Percentiles rank a stretch among this genome's conserved stretches.
Evolutionary conservation across 1,140 invertebrate species (phyloP).

Genomic region (Conus betulinus): DNA sequence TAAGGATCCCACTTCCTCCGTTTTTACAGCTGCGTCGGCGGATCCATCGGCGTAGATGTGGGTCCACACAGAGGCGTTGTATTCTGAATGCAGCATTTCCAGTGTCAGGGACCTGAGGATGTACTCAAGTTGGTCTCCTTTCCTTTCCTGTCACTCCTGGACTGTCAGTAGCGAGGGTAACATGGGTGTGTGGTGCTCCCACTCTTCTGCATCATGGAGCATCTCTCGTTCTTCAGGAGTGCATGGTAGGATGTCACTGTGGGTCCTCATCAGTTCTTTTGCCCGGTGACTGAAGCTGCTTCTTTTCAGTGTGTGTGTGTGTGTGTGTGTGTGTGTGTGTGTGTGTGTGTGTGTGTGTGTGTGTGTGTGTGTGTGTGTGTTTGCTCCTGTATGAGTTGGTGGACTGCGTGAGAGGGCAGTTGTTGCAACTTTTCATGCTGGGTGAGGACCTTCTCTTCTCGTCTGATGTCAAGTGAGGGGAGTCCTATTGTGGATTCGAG

Average conservation of each 20-base stretch:
- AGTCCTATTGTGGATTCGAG: background rate
- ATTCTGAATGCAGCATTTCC: slow-evolving; percentile 22
- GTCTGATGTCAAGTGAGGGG: background rate
- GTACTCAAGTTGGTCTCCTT: background rate
- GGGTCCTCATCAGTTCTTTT: background rate
- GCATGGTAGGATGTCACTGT: background rate
- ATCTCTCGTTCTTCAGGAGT: background rate
- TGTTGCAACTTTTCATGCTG: slow-evolving; percentile 14
- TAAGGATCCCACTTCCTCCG: slow-evolving; percentile 18
- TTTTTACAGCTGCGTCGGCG: slow-evolving; percentile 25
- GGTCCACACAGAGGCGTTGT: slow-evolving; percentile 14
- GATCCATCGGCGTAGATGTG: slow-evolving; percentile 35
- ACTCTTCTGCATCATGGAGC: background rate
- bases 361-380: background rate
- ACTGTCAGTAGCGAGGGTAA: background rate
- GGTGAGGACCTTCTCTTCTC: slow-evolving; percentile 20
- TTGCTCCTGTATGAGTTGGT: background rate
- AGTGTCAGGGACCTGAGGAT: slow-evolving; percentile 25
- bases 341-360: no score
- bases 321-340: no score
- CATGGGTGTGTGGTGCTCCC: background rate
- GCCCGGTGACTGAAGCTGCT: background rate
- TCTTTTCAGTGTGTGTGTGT: slow-evolving; percentile 17
- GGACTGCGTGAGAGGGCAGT: background rate
- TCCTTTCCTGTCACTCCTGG: background rate